These are phyloP conservation scores for Stomatorhinus walkeri DNA, from an alignment of 2,797 vertebrate genomes.

Conservation along the genomic window DNA sequence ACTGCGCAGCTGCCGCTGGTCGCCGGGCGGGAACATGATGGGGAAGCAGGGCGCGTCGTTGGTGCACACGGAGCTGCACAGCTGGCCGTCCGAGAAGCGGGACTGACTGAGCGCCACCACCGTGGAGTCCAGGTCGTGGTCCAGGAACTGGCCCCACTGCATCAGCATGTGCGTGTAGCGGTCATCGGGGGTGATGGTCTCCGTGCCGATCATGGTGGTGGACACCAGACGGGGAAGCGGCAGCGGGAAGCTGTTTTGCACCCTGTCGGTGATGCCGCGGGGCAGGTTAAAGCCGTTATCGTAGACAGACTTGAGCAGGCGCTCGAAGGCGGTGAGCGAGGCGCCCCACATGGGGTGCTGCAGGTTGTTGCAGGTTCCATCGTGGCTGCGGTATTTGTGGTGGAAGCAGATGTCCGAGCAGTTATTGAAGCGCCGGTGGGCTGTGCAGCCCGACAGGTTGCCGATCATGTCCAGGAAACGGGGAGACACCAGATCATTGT, in stretches of 20 bases:
- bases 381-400: conserved; percentile 89
- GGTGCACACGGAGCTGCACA: conserved; percentile 81
- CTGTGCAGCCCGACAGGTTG: conserved; percentile 90
- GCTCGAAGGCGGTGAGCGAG: conserved; percentile 88
- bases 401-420: conserved; percentile 98
- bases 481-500: conserved; percentile 95
- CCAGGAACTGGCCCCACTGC: conserved; percentile 98
- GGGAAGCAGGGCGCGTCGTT: conserved; percentile 94
- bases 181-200: conserved; percentile 81
- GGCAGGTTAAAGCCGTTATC: conserved; percentile 96
- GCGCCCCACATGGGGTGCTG: conserved; percentile 98
- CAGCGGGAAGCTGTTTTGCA: conserved; percentile 70
- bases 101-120: conserved; percentile 90
- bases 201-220: conserved; percentile 81
- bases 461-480: conserved; percentile 89
- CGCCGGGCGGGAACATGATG: conserved; percentile 81
- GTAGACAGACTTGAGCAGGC: conserved; percentile 84
- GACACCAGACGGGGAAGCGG: conserved; percentile 87
- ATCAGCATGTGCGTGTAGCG: conserved; percentile 95
- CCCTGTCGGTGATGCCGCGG: conserved; percentile 67
- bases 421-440: conserved; percentile 88
- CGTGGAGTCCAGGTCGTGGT: conserved; percentile 90
- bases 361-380: conserved; percentile 96
- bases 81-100: conserved; percentile 89
- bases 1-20: conserved; percentile 68